phyloP scores from a whole-genome alignment of 2,797 vertebrate genomes.

The Geotria australis region DNA sequence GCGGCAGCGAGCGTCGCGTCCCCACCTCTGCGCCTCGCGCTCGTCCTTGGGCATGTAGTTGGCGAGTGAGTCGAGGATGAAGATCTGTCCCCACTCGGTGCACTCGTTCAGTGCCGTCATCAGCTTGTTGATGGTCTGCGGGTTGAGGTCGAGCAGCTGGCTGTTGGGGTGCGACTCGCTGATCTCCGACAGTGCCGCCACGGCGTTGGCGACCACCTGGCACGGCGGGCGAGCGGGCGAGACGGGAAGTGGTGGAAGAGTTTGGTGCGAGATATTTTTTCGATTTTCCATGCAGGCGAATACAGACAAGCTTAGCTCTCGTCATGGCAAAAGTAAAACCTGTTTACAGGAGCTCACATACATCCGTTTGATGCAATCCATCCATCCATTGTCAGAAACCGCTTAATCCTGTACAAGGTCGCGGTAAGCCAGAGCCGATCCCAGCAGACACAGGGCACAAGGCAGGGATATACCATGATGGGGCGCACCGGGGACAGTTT shows the following conservation, averaged over 20 bases:
- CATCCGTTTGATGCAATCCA: no score
- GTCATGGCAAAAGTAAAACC: neutral
- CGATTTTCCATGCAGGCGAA: neutral
- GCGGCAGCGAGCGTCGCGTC: no score
- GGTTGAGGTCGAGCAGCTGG: slow-evolving; percentile 31
- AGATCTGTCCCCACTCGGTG: slow-evolving; percentile 38
- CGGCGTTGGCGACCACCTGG: slow-evolving; percentile 31
- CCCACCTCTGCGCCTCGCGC: slow-evolving; percentile 28
- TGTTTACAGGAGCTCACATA: no score
- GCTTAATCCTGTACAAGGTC: no score
- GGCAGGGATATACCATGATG: no score
- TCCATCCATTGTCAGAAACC: no score
- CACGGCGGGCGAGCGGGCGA: neutral
- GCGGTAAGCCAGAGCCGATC: no score
- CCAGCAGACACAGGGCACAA: no score
- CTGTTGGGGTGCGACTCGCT: slow-evolving; percentile 35
- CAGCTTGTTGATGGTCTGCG: slow-evolving; percentile 36
- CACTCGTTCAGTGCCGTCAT: slow-evolving; percentile 31
- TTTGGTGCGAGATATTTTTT: neutral
- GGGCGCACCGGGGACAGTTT: no score
- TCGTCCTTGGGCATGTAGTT: slow-evolving; percentile 40
- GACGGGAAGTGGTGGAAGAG: neutral
- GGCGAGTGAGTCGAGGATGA: slow-evolving; percentile 33
- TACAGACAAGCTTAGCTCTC: neutral
- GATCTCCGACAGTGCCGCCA: slow-evolving; percentile 30